Base-by-base conservation (phyloP, 2,888 invertebrate species). In the Syrphus vitripennis region DNA sequence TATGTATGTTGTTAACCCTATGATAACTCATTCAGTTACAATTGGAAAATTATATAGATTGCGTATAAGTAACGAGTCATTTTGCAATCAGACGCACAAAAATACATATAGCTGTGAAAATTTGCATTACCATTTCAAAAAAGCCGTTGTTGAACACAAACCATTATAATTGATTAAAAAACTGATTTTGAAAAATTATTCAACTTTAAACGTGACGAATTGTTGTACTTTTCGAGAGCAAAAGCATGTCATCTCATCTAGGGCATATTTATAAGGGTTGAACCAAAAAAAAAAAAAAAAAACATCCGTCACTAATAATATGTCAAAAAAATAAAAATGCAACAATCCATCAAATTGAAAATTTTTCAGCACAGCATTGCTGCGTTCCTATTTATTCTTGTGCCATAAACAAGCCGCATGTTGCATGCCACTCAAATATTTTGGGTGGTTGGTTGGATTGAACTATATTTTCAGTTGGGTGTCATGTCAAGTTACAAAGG, bases 281-380 rank as follows among this genome's bases (percentile, higher is more conserved):
- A 37, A n/a, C n/a, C n/a, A n/a, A 63, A 53, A 50, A 45, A 16
- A 29, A 29, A 45, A 29, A 29, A 34, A 16, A n/a, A 72, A 59
- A 29, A 29, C 75, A 80, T 78, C 67, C 72, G 72, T 78, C 74
- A 70, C 50, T 29, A 70, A 37, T 40, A 40, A 61, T 77, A 34
- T 24, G 37, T 21, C 40, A 59, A 53, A 69, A 34, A 40, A 40
- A 57, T 53, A 29, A 57, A 29, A 40, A 50, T 42, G 65, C 37
- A 80, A 77, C 69, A 81, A 84, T 84, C 81, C 81, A 84, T 84
- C 84, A 63, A 71, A 74, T 45, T 29, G 7, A 67, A 70, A 57
- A 69, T 69, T 57, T 69, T 63, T 63, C 53, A 19, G 10, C 31
- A 29, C 19, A 34, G 24, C 50, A n/a, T 24, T 26, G 50, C 14